Conservation (phyloP, 2,113 vertebrate genomes). For the Chloropsis hardwickii region DNA sequence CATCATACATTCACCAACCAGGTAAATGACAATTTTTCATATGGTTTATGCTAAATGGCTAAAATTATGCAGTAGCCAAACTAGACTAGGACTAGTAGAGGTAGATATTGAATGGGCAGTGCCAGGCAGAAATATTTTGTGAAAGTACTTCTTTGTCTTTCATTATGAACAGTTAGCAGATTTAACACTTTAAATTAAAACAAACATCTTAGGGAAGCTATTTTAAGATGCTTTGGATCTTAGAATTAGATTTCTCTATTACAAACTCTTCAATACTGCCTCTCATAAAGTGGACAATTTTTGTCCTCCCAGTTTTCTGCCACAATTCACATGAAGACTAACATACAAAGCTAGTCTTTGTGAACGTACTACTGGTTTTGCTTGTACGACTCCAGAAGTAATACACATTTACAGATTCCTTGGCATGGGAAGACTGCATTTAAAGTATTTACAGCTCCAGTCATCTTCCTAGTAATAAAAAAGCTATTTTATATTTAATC, state of each 20-base stretch:
- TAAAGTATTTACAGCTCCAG: conserved; percentile 5
- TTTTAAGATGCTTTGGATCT: conserved; percentile 32
- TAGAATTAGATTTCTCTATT: not conserved
- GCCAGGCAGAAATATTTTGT: conserved; percentile 47
- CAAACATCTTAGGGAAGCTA: not conserved
- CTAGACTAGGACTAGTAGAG: conserved; percentile 49
- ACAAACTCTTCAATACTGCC: not conserved
- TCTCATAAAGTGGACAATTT: not conserved
- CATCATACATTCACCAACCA: conserved; percentile 1
- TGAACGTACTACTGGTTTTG: not conserved
- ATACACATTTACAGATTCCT: not conserved
- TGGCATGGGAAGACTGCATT: not conserved
- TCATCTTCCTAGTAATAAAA: not conserved
- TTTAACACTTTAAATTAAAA: not conserved
- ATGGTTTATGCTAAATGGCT: conserved; percentile 7
- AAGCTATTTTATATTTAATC: not conserved
- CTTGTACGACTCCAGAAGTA: not conserved
- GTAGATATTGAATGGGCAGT: conserved; percentile 58
- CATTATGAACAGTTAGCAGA: not conserved
- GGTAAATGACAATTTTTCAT: not conserved
- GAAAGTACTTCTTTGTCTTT: not conserved
- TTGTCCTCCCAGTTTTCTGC: not conserved
- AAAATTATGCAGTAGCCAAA: conserved; percentile 16
- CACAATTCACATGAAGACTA: not conserved
- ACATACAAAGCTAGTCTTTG: conserved; percentile 3